Base-by-base conservation (phyloP, 2,113 vertebrate genomes). In the Xiphophorus couchianus region DNA sequence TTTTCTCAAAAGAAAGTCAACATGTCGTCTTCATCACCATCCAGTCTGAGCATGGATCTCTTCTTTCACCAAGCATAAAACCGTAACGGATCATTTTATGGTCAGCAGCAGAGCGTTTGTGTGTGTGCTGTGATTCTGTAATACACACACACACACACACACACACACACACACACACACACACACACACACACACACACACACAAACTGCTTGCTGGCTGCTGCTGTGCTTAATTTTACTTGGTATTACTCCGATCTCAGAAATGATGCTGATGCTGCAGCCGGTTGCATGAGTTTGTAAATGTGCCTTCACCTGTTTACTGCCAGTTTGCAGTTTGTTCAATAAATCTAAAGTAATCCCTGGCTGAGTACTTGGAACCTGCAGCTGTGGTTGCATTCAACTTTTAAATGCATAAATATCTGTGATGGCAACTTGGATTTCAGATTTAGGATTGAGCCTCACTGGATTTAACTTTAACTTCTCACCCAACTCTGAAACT, bases 261-360 rank as follows among this genome's bases (percentile, higher is more conserved):
- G 62, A 82, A 69, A 78, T 76, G 22, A 48, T 48, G 30, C 62
- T 76, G 64, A 58, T 51, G 35, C n/a, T 48, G 75, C 66, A 74
- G 66, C 71, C 76, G 76, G 54, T 82, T 63, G 69, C 63, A 73
- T 31, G 39, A 12, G 9, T 48, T 58, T 74, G 74, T 73, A 74
- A 71, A 68, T 77, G 66, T 84, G 72, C 44, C 39, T 54, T 76
- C 31, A 68, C 25, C 63, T 75, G 58, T 82, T 78, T 70, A 84
- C 69, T 33, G 22, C 60, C 64, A 73, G 51, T 70, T 64, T 71
- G 51, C 66, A 37, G 69, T 54, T 60, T 66, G 51, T 83, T 84
- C 71, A 62, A 31, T 62, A 48, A 68, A 69, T 79, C 72, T 70
- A 66, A 35, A 73, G 63, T 17, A n/a, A 78, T 64, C 37, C 31